phyloP scores from a whole-genome alignment of 2,113 vertebrate species.

The Boulengeromyrus knoepffleri region DNA sequence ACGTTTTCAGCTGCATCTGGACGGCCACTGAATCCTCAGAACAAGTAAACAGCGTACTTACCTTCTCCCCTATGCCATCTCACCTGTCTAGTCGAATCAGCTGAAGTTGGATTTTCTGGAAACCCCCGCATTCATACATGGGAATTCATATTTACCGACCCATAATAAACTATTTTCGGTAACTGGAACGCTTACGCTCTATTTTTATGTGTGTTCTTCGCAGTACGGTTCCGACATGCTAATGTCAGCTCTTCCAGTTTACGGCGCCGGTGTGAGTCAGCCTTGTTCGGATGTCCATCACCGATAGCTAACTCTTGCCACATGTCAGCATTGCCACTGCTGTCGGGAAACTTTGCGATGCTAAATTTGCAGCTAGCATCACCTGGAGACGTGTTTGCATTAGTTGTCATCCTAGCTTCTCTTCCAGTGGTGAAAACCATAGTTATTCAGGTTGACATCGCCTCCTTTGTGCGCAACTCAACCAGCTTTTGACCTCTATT shows the following conservation, averaged over 20 bases:
- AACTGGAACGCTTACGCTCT: neutral
- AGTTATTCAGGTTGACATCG: neutral
- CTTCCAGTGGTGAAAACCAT: neutral
- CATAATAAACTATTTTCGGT: neutral
- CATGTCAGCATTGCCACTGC: neutral
- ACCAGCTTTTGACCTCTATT: neutral
- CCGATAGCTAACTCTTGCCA: neutral
- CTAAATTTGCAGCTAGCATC: neutral
- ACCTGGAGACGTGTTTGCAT: neutral
- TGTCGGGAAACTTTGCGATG: neutral
- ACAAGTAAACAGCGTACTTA: neutral
- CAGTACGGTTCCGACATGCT: neutral
- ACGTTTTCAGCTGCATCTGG: neutral
- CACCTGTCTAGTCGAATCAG: neutral
- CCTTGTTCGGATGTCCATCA: neutral
- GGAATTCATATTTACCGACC: neutral
- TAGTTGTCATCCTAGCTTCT: neutral
- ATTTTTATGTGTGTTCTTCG: neutral
- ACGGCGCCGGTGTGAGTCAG: neutral
- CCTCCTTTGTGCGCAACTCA: neutral
- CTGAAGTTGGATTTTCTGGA: neutral
- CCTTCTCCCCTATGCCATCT: neutral
- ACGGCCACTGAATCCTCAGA: neutral
- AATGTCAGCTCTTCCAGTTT: slow-evolving; percentile 1
- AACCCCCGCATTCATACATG: neutral